phyloP scores from a whole-genome alignment of 2,888 invertebrate genomes.

The Pimpla rufipes region DNA sequence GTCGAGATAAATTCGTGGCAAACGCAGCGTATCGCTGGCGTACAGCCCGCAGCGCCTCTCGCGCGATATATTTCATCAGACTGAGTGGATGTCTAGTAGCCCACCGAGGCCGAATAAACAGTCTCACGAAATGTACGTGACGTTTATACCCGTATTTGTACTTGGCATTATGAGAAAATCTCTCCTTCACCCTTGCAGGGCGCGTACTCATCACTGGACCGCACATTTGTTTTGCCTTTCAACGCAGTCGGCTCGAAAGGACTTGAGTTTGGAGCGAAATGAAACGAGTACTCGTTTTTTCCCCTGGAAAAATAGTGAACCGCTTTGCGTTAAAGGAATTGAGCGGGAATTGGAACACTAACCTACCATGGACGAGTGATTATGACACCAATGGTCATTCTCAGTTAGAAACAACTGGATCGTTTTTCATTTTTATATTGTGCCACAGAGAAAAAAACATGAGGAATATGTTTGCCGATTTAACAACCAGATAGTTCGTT shows the following conservation, averaged over 20 bases:
- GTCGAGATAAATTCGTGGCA: constrained; percentile 55
- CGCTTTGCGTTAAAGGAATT: not conserved
- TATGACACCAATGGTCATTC: too few species aligned
- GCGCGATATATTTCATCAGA: constrained; percentile 66
- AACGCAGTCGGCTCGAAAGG: not conserved
- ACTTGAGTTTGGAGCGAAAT: not conserved
- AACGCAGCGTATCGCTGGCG: constrained; percentile 59
- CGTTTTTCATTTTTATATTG: too few species aligned
- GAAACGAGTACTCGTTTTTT: not conserved
- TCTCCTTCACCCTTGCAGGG: not conserved
- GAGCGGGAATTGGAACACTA: too few species aligned
- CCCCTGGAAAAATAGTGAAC: not conserved
- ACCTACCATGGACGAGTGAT: too few species aligned
- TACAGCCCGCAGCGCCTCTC: constrained; percentile 42
- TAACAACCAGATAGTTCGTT: not conserved
- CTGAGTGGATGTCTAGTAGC: constrained; percentile 66
- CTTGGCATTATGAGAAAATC: constrained; percentile 65
- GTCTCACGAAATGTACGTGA: constrained; percentile 69
- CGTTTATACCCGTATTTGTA: constrained; percentile 68
- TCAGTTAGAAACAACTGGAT: too few species aligned
- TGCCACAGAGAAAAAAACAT: too few species aligned
- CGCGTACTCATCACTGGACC: not conserved
- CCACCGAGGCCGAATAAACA: constrained; percentile 62
- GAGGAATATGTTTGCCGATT: not conserved
- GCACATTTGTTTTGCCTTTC: constrained; percentile 28